Evolutionary conservation across 1,140 invertebrate genomes (phyloP).

Genomic region (Orchesella cincta): DNA sequence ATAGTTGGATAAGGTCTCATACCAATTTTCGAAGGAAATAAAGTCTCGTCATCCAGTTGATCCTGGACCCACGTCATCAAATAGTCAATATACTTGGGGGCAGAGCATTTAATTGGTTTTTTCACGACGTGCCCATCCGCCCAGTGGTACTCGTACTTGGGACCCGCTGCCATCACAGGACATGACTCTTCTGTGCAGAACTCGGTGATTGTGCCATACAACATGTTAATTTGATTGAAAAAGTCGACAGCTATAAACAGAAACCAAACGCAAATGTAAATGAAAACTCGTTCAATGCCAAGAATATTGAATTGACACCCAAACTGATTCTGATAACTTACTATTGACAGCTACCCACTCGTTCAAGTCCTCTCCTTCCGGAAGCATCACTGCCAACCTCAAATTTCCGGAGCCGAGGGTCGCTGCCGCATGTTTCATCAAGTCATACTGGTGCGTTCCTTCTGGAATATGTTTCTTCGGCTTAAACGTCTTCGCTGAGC

Average conservation of each 20-base stretch:
- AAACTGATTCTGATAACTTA: slow-evolving; percentile 67
- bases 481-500: slow-evolving; percentile 95
- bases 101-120: slow-evolving; percentile 98
- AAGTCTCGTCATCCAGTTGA: slow-evolving; percentile 95
- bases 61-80: slow-evolving; percentile 99
- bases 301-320: background rate
- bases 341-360: slow-evolving; percentile 99
- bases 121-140: slow-evolving; percentile 97
- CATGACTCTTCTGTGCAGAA: slow-evolving; percentile 98
- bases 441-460: slow-evolving; percentile 97
- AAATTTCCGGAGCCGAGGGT: slow-evolving; percentile 97
- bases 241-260: slow-evolving; percentile 91
- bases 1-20: too few species aligned
- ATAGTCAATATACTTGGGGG: slow-evolving; percentile 99
- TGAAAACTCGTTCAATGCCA: background rate
- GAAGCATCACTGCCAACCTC: slow-evolving; percentile 90
- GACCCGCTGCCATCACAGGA: slow-evolving; percentile 95
- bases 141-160: slow-evolving; percentile 99
- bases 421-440: slow-evolving; percentile 98
- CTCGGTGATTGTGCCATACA: slow-evolving; percentile 99
- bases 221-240: slow-evolving; percentile 99
- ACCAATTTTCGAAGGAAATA: slow-evolving; percentile 99
- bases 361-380: slow-evolving; percentile 98
- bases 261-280: slow-evolving; percentile 31
- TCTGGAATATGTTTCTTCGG: slow-evolving; percentile 99